These are phyloP conservation scores for Fringilla coelebs DNA, from an alignment of 2,797 vertebrate genomes.

Conservation along the genomic window DNA sequence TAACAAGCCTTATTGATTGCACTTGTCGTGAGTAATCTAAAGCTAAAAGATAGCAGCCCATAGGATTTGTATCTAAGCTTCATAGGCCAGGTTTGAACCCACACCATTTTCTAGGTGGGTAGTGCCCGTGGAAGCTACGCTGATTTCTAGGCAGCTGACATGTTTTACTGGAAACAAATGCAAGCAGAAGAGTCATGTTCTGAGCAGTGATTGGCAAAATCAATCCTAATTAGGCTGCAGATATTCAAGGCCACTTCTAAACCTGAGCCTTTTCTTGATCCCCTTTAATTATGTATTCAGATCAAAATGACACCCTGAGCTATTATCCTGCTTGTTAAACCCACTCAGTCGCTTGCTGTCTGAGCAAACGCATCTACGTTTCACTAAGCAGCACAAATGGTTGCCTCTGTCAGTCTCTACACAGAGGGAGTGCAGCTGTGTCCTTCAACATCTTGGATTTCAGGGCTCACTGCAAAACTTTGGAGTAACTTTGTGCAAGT, in stretches of 20 bases:
- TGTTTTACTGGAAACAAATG: background rate
- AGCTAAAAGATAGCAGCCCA: slow-evolving; percentile 18
- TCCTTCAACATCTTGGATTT: background rate
- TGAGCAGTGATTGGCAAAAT: slow-evolving; percentile 44
- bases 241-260: slow-evolving; percentile 50
- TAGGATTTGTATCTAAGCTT: background rate
- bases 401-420: background rate
- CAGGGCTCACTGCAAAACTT: background rate
- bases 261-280: slow-evolving; percentile 50
- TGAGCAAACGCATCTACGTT: background rate
- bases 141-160: background rate
- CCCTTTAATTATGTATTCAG: slow-evolving; percentile 55
- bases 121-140: background rate
- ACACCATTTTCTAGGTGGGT: background rate
- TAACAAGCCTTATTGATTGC: slow-evolving; percentile 55
- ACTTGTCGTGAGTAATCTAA: slow-evolving; percentile 38
- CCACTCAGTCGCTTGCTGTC: slow-evolving; percentile 21
- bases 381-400: background rate
- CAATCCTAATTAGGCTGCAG: slow-evolving; percentile 57
- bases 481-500: background rate
- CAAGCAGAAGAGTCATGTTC: background rate
- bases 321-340: slow-evolving; percentile 53
- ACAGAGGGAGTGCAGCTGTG: background rate
- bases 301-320: slow-evolving; percentile 51
- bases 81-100: background rate